Base-by-base conservation (phyloP, 2,888 invertebrate species). In the Meliscaeva auricollis region DNA sequence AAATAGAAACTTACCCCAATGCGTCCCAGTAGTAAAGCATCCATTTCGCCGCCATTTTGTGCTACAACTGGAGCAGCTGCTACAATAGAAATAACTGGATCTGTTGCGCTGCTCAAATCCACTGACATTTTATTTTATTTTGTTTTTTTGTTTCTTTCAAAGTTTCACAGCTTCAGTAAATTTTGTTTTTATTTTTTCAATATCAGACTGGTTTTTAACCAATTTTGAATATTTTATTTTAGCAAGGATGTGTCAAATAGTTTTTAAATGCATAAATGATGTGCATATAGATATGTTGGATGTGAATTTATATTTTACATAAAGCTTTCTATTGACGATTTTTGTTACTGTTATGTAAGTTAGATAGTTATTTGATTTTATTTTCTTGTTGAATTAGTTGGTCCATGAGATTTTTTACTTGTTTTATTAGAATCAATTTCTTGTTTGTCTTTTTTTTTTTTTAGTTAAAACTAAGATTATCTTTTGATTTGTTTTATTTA, bases 1-100 rank as follows among this genome's bases (percentile, higher is more conserved):
- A 58, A 56, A 17, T 1, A 22, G 38, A 87, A n/a, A 92, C 96
- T 96, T 93, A 96, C 96, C 95, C 95, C 94, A 66, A 96, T 96
- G 90, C 96, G 93, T 87, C 96, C 96, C 73, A 96, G 94, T 87
- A 96, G 94, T 88, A 96, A 92, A 58, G 96, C 96, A 90, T 96
- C 96, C 96, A 96, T 96, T 93, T 96, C 96, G 88, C 96, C 95
- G 91, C 96, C 96, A 89, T 91, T 91, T 81, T 91, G 91, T 60
- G 91, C 90, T 76, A 90, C 91, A 15, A 75, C 75, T 32, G 91
- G 91, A 85, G 90, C 91, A 48, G 91, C 90, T 69, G 91, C 90
- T 88, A 91, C 91, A 79, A 91, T 91, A 78, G 91, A 91, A 74
- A 91, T 90, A 66, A 90, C 90, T 70, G 91, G 91, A 88, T 91